Base-by-base conservation (phyloP, 1,140 invertebrate genomes). In the Apis laboriosa region DNA sequence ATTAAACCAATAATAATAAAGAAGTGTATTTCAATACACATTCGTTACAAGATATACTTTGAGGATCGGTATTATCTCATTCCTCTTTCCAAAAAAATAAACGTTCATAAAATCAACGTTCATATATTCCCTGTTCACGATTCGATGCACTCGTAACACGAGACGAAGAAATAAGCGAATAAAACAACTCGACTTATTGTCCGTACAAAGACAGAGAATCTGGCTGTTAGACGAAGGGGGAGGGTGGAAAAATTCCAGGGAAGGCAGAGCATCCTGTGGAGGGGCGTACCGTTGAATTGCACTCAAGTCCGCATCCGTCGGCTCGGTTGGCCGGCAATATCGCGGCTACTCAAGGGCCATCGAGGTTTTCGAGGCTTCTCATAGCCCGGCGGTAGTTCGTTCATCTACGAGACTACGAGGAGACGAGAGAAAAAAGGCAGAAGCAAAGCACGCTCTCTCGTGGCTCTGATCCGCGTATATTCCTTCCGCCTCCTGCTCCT, bases 291-390 rank as follows among this genome's bases (percentile, higher is more conserved):
- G 84, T 88, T 93, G 92, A 90, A 93, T 94, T 94, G 92, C 92
- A 94, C 92, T 94, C 91, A 93, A 94, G 91, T 92, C 90, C 87
- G 89, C 86, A 83, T 84, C 79, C 85, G 85, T 85, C 83, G 80
- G 89, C 70, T 87, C 86, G 88, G 89, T 88, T 88, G 88, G 87
- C 89, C 86, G 88, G 94, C 93, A 94, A 94, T 94, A 94, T 94
- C 92, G 91, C 87, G 91, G 89, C 91, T 91, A 93, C 92, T 94
- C 93, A 92, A 94, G 94, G 91, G 92, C 84, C 92, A 94, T 94
- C 90, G 92, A 94, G 92, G 89, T 93, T 86, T 90, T 85, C 83
- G 85, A 85, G 84, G 83, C 84, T 92, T 92, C 92, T 92, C 91
- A 91, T 93, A 91, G 90, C 88, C 89, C 61, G 56, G 84, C 89